Base-by-base conservation (phyloP, 2,797 vertebrate species). In the Eospalax fontanierii region DNA sequence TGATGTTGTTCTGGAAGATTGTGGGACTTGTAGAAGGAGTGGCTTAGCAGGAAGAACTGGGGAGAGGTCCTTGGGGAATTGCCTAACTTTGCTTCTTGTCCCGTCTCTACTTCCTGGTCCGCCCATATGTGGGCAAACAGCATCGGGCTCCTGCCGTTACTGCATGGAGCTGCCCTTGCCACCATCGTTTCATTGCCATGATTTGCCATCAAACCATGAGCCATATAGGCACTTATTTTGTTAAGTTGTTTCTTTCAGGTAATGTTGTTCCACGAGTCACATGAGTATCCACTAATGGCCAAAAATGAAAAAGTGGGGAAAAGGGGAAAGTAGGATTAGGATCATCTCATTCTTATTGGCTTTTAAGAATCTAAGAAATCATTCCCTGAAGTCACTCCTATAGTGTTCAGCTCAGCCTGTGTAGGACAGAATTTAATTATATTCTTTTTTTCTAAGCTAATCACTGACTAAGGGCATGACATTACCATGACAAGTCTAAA, bases 321-420 rank as follows among this genome's bases (percentile, higher is more conserved):
- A 66, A 21, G 6, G 18, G 30, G 12, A 33, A 6, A 28, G 33
- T 6, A 35, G 63, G 35, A 38, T 30, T 16, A 54, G 19, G 2
- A 46, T 33, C 38, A 6, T 61, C 10, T 93, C 19, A 81, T 54
- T 81, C 33, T 74, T 59, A 83, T 57, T 74, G 19, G 86, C 9
- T 75, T 96, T 86, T 46, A 68, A 71, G 80, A 84, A 88, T 68
- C 46, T 74, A 71, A 87, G 35, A 70, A 68, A 15, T 2, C 7
- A 33, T 40, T 89, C 21, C 9, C 35, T 70, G 6, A 91, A 88
- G 78, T 79, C 28, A 83, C 3, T 1, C 26, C 26, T 63, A 15
- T 18, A 79, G 50, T 85, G 21, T 95, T 73, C 33, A 12, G 0
- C 22, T 66, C 46, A 54, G 24, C 8, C 68, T 28, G 21, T n/a